phyloP scores from a whole-genome alignment of 2,888 invertebrate species.

The Parnassius smintheus region DNA sequence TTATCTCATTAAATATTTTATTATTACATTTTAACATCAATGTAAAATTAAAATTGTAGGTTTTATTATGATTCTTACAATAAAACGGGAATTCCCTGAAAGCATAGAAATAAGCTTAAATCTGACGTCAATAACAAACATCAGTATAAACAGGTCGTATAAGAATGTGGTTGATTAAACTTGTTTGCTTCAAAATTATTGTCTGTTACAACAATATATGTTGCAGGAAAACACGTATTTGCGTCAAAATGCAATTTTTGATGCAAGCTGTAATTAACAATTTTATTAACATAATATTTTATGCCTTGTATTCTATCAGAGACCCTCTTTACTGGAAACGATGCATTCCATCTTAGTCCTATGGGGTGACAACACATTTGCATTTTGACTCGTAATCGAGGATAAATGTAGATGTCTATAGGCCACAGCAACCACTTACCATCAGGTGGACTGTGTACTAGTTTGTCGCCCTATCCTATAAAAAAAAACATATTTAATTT shows the following conservation, averaged over 20 bases:
- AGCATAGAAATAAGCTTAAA: background rate
- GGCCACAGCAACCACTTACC: no score
- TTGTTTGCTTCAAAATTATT: constrained; percentile 7
- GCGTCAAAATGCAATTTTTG: background rate
- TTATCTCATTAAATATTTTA: no score
- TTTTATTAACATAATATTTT: constrained; percentile 29
- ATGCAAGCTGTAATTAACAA: constrained; percentile 35
- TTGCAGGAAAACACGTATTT: constrained; percentile 9
- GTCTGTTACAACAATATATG: background rate
- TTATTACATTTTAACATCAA: background rate
- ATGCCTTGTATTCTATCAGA: constrained; percentile 47
- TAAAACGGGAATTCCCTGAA: no score
- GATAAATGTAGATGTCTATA: no score
- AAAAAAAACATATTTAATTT: constrained; percentile 42
- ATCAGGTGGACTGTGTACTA: no score
- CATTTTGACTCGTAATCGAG: no score
- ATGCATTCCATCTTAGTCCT: no score
- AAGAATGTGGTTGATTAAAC: constrained; percentile 3
- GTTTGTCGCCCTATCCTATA: no score
- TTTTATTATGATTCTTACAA: background rate
- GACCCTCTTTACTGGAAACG: no score
- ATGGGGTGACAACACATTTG: no score
- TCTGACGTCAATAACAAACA: background rate
- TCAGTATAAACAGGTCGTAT: background rate
- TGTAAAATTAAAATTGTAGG: background rate